Evolutionary conservation across 2,888 invertebrate genomes (phyloP), one percentile per base, ranked within the genome.

Genomic region (Cetonia aurata): DNA sequence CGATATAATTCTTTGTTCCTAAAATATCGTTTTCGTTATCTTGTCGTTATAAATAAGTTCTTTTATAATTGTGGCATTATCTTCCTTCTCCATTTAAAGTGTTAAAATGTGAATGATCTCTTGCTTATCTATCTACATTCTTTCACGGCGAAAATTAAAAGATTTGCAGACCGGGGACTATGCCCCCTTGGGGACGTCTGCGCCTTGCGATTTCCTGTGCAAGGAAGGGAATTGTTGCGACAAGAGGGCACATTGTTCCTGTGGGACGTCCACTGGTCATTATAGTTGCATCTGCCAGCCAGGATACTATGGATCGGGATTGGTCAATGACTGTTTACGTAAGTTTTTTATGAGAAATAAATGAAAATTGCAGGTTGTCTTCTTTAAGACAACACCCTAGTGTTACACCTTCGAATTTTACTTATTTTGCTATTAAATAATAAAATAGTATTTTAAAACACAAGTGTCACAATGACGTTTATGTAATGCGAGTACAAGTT

Each of bases 221-320:
- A 81, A 81, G 70, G 78, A 75, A 19, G 79, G 78, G 1, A 79
- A 83, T 62, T 92, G 92, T 77, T 92, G 92, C 78, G 89, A 91
- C 79, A 78, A 81, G 9, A 83, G 86, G 70, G 90, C 91, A 1
- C 83, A 85, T 12, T 92, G 92, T 78, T 86, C 88, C 10, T 92
- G 92, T 79, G 91, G 91, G 0, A 89, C 89, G 3, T 87, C 89
- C 15, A 90, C 90, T 0, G 92, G 92, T 0, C 89, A 90, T 77
- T 92, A 90, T 77, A 87, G 88, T n/a, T 92, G 92, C 76, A 82
- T 89, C 19, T 92, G 92, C 76, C 86, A 87, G 48, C 83, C 86
- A 3, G 92, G 92, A 10, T 90, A 87, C 78, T 90, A 89, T 77
- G 92, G 92, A 41, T 87, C 88, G 13, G 92, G 92, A 0, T 81